Evolutionary conservation across 2,888 invertebrate genomes (phyloP), one percentile per base, ranked within the genome.

Genomic region (Chelonus formosanus): DNA sequence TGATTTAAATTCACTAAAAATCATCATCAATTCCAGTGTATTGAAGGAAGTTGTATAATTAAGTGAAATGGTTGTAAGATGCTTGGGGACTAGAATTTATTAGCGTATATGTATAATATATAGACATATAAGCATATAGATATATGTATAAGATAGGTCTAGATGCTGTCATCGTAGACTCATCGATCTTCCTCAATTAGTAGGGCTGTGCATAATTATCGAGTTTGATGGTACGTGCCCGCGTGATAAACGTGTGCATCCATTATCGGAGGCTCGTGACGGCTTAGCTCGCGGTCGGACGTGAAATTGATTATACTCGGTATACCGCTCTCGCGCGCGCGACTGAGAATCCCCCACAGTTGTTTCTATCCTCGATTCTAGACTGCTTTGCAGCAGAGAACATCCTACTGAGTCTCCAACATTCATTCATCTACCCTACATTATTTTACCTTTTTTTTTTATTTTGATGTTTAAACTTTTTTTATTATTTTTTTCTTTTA

Each of bases 101-200:
- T 20, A 20, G 20, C 20, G 20, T 20, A 20, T 20, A 20, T 20
- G 20, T 20, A 20, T 20, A 20, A 40, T 40, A 40, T 40, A 40
- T 50, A 53, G 43, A 60, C n/a, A 52, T 36, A 20, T 60, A 50
- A 52, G 57, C 20, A 57, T 59, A 50, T 3, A 48, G n/a, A 35
- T 36, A 34, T 31, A 35, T 36, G 8, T 31, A 60, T 52, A 50
- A 50, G 47, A 32, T 34, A 7, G 45, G 40, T 50, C 4, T 8
- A 31, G n/a, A 32, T 36, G 62, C 62, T 67, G 67, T 70, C 71
- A 69, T 67, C 70, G 70, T 63, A 68, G 68, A 60, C 66, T 62
- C 71, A 72, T 71, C 72, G 72, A 72, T 72, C 72, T 72, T 72
- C 72, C 67, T 72, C 72, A 72, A 72, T 72, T 72, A 72, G 72